Base-by-base conservation (phyloP, 1,140 invertebrate genomes). In the Ips typographus region DNA sequence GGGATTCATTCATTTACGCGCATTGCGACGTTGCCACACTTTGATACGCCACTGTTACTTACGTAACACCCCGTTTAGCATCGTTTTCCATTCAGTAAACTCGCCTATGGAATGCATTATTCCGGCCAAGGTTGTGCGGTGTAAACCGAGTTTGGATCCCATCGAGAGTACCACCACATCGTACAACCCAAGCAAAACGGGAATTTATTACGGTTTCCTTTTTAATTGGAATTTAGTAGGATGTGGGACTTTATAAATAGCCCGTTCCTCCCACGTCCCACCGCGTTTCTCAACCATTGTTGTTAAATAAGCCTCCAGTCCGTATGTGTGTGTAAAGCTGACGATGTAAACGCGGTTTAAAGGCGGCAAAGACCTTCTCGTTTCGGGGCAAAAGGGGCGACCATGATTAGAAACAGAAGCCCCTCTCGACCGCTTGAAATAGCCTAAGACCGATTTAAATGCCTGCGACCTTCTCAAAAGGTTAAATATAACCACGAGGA, bases 231-330 rank as follows among this genome's bases (percentile, higher is more conserved):
- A 36, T 56, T 36, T 39, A 38, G 53, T 56, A 37, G 53, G 53
- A 56, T 56, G 53, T 38, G 53, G 53, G 53, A 56, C 22, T 56
- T 22, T 56, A 56, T 56, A 56, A 56, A 56, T 56, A 56, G 53
- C 53, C n/a, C 7, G 53, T 36, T n/a, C 22, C 53, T 56, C 53
- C 53, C 53, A 56, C 53, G 53, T 8, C 7, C 22, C 53, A 49
- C 44, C 22, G 22, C 47, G 53, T 56, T 56, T 56, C 53, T 7
- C 53, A 56, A 56, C 53, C 1, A 49, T 49, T 49, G 44, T 49
- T 6, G 22, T 22, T 22, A 22, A 22, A 22, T 22, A 22, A 22
- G 22, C 22, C 22, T 22, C 22, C 22, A 22, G 22, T 22, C 22
- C 22, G 22, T 22, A 22, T 22, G 22, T 22, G 22, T 22, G 22